Percentiles rank a stretch among this genome's conserved stretches.
phyloP scores from a whole-genome alignment of 2,888 invertebrate genomes.

The Hyppa rectilinea region DNA sequence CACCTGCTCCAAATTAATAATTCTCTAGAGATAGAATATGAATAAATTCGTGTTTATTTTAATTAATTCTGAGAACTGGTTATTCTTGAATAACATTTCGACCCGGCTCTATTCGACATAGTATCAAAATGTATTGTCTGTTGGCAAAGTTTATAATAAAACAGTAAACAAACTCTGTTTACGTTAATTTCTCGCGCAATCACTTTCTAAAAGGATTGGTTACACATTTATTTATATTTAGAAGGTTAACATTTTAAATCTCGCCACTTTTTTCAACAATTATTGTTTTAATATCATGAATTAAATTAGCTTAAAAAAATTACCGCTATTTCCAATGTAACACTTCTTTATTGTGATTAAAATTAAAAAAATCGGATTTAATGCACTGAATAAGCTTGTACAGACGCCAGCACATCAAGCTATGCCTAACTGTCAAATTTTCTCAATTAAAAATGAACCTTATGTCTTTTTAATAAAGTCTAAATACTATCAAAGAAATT shows the following conservation, averaged over 20 bases:
- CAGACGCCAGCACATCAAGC: too few relatives aligned
- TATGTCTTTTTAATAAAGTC: too few relatives aligned
- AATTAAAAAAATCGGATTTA: not conserved
- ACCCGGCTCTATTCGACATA: not conserved
- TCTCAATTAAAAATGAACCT: too few relatives aligned
- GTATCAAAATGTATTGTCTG: not conserved
- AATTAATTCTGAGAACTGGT: conserved; percentile 1
- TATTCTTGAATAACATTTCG: not conserved
- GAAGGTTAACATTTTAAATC: too few relatives aligned
- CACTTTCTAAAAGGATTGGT: not conserved
- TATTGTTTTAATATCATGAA: not conserved
- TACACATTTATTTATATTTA: not conserved
- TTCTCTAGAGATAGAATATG: not conserved
- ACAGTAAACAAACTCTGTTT: not conserved
- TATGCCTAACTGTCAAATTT: too few relatives aligned
- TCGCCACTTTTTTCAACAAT: not conserved
- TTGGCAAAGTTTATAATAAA: not conserved
- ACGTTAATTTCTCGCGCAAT: not conserved
- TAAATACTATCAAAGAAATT: too few relatives aligned
- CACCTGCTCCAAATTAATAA: not conserved
- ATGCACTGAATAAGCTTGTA: too few relatives aligned
- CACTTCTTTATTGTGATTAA: not conserved
- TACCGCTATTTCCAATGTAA: not conserved
- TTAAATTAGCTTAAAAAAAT: not conserved
- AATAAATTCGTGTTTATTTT: not conserved